These are phyloP conservation scores for Hydrocynus forskahlii DNA, from an alignment of 2,797 vertebrate genomes.

Conservation along the genomic window DNA sequence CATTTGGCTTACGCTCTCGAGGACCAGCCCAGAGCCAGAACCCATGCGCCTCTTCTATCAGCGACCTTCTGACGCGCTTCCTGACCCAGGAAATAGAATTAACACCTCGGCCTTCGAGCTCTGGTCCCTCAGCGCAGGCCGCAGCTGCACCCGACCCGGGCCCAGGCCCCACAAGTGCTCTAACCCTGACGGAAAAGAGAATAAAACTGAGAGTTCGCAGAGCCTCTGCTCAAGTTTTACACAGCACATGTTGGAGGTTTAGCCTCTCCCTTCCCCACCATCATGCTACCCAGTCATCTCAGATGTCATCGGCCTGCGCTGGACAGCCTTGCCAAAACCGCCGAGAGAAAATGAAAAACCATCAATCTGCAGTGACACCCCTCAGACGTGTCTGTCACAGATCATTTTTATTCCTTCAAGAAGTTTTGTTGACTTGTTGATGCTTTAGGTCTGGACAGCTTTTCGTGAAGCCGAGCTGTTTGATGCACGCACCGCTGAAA, in stretches of 20 bases:
- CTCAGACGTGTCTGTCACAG: slow-evolving; percentile 16
- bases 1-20: slow-evolving; percentile 22
- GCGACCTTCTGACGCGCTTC: slow-evolving; percentile 76
- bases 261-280: slow-evolving; percentile 12
- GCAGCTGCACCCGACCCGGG: slow-evolving; percentile 69
- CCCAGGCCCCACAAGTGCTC: slow-evolving; percentile 47
- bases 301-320: slow-evolving; percentile 52
- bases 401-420: neutral
- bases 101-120: slow-evolving; percentile 75
- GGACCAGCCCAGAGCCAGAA: slow-evolving; percentile 56
- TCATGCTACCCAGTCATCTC: slow-evolving; percentile 51
- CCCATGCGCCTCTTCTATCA: slow-evolving; percentile 66
- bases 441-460: neutral
- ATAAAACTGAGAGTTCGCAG: slow-evolving; percentile 55
- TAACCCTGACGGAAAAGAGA: slow-evolving; percentile 46
- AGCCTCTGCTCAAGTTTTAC: slow-evolving; percentile 47
- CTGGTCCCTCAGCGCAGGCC: slow-evolving; percentile 59
- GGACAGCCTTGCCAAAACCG: slow-evolving; percentile 45
- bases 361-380: slow-evolving; percentile 46
- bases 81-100: slow-evolving; percentile 85
- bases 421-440: slow-evolving; percentile 32
- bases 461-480: neutral
- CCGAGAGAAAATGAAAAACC: slow-evolving; percentile 58
- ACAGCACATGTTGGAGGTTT: slow-evolving; percentile 52
- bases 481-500: neutral